Percentiles rank a stretch among this genome's conserved stretches.
phyloP scores from a whole-genome alignment of 1,140 invertebrate genomes.

The Amphibalanus amphitrite region DNA sequence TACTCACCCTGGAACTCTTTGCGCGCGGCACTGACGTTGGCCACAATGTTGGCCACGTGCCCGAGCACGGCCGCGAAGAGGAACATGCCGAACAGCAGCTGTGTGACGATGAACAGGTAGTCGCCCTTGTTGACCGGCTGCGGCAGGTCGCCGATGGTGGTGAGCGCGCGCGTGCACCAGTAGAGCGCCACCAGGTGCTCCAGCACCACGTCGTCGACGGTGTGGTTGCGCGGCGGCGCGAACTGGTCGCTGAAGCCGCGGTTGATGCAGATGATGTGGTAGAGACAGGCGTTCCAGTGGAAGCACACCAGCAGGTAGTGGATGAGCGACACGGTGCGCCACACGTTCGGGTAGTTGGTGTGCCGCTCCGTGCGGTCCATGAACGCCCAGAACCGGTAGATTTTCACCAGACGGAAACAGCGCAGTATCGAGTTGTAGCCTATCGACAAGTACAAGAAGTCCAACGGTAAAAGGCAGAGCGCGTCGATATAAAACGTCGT shows the following conservation, averaged over 20 bases:
- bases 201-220: slow-evolving; percentile 59
- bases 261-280: slow-evolving; percentile 88
- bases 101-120: slow-evolving; percentile 75
- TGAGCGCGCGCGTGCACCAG: slow-evolving; percentile 89
- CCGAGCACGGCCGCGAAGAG: slow-evolving; percentile 82
- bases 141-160: slow-evolving; percentile 55
- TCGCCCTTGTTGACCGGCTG: slow-evolving; percentile 61
- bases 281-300: slow-evolving; percentile 98
- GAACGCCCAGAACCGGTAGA: slow-evolving; percentile 96
- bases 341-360: slow-evolving; percentile 96
- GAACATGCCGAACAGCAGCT: slow-evolving; percentile 73
- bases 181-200: slow-evolving; percentile 95
- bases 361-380: slow-evolving; percentile 95
- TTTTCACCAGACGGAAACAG: slow-evolving; percentile 92
- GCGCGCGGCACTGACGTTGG: slow-evolving; percentile 76
- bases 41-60: slow-evolving; percentile 88
- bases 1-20: slow-evolving; percentile 92
- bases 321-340: slow-evolving; percentile 53
- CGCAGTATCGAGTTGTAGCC: slow-evolving; percentile 94
- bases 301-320: slow-evolving; percentile 74
- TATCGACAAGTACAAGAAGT: slow-evolving; percentile 95
- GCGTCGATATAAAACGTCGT: slow-evolving; percentile 98
- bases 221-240: slow-evolving; percentile 1
- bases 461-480: slow-evolving; percentile 86
- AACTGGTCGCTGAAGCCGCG: slow-evolving; percentile 74